phyloP scores from a whole-genome alignment of 2,888 invertebrate genomes.

The Tetranychus piercei region DNA sequence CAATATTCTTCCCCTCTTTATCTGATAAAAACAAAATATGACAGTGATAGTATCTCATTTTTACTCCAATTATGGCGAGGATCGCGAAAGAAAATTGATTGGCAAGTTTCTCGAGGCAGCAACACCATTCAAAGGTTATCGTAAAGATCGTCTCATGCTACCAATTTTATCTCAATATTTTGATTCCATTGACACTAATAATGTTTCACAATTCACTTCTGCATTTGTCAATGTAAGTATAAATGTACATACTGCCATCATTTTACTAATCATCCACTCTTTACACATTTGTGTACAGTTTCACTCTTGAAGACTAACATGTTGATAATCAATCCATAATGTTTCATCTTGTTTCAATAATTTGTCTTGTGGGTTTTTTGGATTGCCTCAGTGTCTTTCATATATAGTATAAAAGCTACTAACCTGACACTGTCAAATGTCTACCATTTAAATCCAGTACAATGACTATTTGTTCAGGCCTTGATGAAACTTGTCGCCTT shows the following conservation, averaged over 20 bases:
- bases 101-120: slow-evolving; percentile 19
- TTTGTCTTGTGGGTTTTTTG: too few species aligned
- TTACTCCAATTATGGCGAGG: neutral
- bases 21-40: neutral
- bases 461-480: neutral
- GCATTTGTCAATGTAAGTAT: slow-evolving; percentile 27
- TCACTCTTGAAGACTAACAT: too few species aligned
- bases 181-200: slow-evolving; percentile 23
- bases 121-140: slow-evolving; percentile 15
- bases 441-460: too few species aligned
- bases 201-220: slow-evolving; percentile 23
- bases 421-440: too few species aligned
- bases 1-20: too few species aligned
- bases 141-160: slow-evolving; percentile 19
- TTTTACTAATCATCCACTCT: too few species aligned
- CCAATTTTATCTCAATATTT: slow-evolving; percentile 26
- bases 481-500: too few species aligned
- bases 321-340: too few species aligned
- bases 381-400: too few species aligned
- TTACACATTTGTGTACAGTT: too few species aligned
- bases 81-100: slow-evolving; percentile 16
- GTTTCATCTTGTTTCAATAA: neutral
- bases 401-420: too few species aligned
- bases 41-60: neutral
- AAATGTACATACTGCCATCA: neutral